Conservation (phyloP, 2,797 vertebrate genomes). For the Rhynchonycteris naso region DNA sequence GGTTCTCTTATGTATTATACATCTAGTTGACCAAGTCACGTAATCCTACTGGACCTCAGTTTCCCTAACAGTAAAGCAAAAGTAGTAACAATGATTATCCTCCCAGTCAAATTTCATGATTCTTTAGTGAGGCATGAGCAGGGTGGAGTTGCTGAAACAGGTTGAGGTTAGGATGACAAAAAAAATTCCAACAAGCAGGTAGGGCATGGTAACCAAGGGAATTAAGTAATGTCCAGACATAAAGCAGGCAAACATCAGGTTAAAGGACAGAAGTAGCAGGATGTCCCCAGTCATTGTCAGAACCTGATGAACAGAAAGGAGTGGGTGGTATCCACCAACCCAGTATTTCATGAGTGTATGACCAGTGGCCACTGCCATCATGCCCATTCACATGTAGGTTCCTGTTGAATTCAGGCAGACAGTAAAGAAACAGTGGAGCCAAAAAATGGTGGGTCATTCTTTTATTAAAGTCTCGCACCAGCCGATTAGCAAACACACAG, state of each 20-base stretch:
- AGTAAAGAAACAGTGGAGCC: too few species aligned
- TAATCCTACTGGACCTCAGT: neutral
- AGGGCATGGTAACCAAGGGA: neutral
- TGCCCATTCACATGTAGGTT: too few species aligned
- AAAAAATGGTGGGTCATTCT: too few species aligned
- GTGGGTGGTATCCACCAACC: neutral
- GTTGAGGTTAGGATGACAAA: neutral
- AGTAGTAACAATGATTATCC: neutral
- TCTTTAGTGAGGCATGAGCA: neutral
- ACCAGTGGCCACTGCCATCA: too few species aligned
- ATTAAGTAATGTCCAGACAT: neutral
- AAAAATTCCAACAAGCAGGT: slow-evolving; percentile 22
- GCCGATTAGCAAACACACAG: too few species aligned
- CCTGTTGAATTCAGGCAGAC: too few species aligned
- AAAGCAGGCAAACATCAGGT: neutral
- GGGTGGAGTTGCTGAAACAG: neutral
- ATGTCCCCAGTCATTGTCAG: neutral
- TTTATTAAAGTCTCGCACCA: too few species aligned
- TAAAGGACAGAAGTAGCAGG: neutral
- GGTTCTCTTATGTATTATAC: neutral
- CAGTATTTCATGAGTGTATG: neutral
- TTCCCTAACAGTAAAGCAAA: neutral
- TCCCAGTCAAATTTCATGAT: neutral
- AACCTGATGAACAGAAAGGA: neutral
- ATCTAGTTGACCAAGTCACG: neutral